Conservation (phyloP, 2,888 invertebrate species). For the Pasiphila rectangulata region DNA sequence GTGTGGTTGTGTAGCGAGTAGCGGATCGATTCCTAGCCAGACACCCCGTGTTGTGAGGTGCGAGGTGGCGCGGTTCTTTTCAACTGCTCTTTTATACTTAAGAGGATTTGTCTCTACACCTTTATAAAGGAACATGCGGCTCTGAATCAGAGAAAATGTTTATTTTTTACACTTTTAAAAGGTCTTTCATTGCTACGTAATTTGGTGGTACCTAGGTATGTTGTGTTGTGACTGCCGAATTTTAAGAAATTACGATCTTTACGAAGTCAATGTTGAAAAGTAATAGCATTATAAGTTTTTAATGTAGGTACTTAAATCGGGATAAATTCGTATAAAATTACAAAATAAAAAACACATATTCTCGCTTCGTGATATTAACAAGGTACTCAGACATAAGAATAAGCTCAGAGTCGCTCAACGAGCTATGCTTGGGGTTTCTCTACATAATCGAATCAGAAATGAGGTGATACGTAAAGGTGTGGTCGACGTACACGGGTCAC, state of each 20-base stretch:
- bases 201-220: neutral
- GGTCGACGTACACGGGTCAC: too few relatives aligned
- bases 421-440: too few relatives aligned
- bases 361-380: too few relatives aligned
- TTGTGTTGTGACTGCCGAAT: neutral
- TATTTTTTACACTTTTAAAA: neutral
- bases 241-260: neutral
- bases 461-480: too few relatives aligned
- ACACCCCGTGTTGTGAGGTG: conserved; percentile 36
- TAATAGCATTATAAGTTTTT: too few relatives aligned
- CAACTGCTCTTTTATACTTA: conserved; percentile 23
- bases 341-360: too few relatives aligned
- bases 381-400: too few relatives aligned
- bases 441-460: too few relatives aligned
- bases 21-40: conserved; percentile 42
- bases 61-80: conserved; percentile 38
- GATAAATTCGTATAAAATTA: too few relatives aligned
- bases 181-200: neutral
- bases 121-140: conserved; percentile 6
- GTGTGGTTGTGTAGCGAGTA: neutral
- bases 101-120: conserved; percentile 15
- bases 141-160: neutral
- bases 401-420: too few relatives aligned
- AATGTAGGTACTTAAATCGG: too few relatives aligned
- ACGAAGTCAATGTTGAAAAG: neutral